Evolutionary conservation across 2,888 invertebrate species (phyloP), one percentile per base, ranked within the genome.

Genomic region (Drosophila peninsularis): DNA sequence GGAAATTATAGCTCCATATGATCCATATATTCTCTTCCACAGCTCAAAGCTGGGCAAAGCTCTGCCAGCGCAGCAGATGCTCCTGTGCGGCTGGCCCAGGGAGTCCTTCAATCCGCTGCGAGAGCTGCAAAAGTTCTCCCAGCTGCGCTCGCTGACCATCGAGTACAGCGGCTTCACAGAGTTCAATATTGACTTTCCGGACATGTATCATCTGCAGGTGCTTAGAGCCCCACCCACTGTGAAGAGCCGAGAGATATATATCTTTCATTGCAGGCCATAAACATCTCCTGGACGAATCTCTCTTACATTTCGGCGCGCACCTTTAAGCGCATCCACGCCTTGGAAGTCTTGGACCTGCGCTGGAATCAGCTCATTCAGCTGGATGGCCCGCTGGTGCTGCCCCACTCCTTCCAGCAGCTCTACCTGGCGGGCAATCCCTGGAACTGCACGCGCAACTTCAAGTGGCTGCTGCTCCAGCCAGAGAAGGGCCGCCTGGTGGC

Each of bases 251-350:
- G 2, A 32, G 5, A 32, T 6, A 47, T 13, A 7, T 9, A 0
- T 0, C 3, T 34, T 19, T 1, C 5, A 3, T 71, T 64, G 13
- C 62, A 92, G 90, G 85, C 81, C 9, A 92, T 92, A 1, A 93
- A 92, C 66, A 92, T 93, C 30, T 92, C 92, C 2, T 91, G 90
- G 89, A 92, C 92, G n/a, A 90, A 91, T 75, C 82, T 93, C 11
- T 85, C 88, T 1, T 86, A 90, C n/a, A 80, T 91, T 6, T 88
- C 88, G 13, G 45, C 90, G 0, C 87, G 90, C n/a, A 80, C 92
- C 5, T 92, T 92, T 17, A 90, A 89, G 75, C 80, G 80, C 3
- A 64, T 92, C 0, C 86, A 90, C 34, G 76, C 86, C 0, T 65
- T 92, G 30, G 90, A 82, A 73, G 70, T 90, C 2, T 75, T 93